These are phyloP conservation scores for Chrysolina americana DNA, from an alignment of 2,888 invertebrate genomes.

Conservation along the genomic window DNA sequence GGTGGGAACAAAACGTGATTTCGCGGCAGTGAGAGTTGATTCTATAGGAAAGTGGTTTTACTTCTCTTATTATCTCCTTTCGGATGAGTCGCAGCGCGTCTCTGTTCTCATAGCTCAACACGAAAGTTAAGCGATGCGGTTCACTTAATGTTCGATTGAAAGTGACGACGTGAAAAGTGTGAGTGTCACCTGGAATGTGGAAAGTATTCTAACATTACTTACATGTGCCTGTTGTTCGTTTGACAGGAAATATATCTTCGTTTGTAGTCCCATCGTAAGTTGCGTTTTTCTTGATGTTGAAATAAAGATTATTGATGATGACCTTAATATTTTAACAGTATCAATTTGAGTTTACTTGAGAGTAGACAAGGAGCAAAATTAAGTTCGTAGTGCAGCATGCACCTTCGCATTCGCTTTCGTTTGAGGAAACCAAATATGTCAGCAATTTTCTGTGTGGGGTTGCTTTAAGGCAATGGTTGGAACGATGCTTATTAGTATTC, in stretches of 20 bases:
- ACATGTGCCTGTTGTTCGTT: not conserved
- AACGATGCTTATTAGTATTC: no score
- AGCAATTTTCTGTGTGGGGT: no score
- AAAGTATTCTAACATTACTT: not conserved
- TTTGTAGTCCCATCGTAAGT: not conserved
- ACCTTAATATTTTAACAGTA: no score
- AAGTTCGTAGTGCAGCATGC: no score
- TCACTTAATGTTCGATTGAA: constrained; percentile 17
- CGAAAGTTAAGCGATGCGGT: constrained; percentile 24
- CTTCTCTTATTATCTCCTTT: constrained; percentile 40
- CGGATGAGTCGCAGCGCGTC: constrained; percentile 21
- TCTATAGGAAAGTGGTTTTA: constrained; percentile 50
- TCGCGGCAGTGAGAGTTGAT: constrained; percentile 48
- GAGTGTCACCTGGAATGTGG: constrained; percentile 14
- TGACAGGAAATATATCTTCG: not conserved
- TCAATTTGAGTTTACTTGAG: no score
- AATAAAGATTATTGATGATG: not conserved
- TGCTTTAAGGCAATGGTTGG: no score
- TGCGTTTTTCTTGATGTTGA: not conserved
- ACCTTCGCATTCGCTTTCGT: no score
- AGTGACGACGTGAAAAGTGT: constrained; percentile 18
- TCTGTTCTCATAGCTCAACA: constrained; percentile 1
- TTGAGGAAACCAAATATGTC: no score
- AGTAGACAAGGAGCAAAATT: no score
- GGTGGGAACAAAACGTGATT: constrained; percentile 43